Conservation (phyloP, 2,113 vertebrate species). For the Cairina moschata region DNA sequence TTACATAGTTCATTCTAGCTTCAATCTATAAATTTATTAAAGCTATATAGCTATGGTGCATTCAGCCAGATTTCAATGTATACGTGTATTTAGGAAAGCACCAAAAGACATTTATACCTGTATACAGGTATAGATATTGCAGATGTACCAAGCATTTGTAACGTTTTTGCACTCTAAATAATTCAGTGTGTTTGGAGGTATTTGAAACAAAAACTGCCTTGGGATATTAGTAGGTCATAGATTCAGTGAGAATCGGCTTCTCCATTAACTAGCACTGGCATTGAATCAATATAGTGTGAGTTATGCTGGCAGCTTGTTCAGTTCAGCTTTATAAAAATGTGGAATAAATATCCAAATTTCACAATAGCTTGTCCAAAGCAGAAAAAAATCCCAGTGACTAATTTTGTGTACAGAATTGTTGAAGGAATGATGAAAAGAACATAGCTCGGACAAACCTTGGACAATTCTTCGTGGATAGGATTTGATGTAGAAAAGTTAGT, state of each 20-base stretch:
- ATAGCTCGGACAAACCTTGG: neutral
- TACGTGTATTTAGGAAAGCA: neutral
- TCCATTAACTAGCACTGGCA: conserved; percentile 43
- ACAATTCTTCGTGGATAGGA: fast-evolving
- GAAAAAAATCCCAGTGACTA: neutral
- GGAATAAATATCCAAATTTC: conserved; percentile 33
- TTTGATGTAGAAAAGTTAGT: neutral
- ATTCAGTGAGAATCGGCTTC: conserved; percentile 32
- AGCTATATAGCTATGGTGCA: neutral
- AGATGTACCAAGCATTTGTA: neutral
- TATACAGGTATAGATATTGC: neutral
- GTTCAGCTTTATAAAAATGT: conserved; percentile 17
- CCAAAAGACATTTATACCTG: neutral
- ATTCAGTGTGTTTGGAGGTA: conserved; percentile 52
- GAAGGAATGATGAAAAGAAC: neutral
- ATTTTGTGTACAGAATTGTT: neutral
- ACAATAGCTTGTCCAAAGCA: neutral
- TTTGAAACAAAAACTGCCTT: conserved; percentile 59
- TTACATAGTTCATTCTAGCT: neutral
- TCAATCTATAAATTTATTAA: neutral
- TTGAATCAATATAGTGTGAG: conserved; percentile 39
- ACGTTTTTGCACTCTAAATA: conserved; percentile 16
- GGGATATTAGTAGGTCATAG: conserved; percentile 45
- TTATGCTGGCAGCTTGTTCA: conserved; percentile 36
- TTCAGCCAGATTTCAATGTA: neutral